phyloP scores from a whole-genome alignment of 1,140 invertebrate species.

The Philaenus spumarius region DNA sequence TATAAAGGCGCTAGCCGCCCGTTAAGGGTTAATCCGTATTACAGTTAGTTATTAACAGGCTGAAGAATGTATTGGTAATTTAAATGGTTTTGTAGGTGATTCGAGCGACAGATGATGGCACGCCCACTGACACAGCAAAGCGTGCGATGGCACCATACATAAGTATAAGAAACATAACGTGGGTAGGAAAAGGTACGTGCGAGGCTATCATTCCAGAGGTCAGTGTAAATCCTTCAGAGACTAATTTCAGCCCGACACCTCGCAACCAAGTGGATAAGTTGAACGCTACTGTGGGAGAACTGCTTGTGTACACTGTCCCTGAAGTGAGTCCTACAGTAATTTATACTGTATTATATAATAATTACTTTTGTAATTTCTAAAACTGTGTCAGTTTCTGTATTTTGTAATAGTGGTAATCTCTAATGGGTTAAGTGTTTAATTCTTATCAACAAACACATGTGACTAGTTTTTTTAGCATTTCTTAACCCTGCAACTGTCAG shows the following conservation, averaged over 20 bases:
- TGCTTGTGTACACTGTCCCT: conserved; percentile 72
- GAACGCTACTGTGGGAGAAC: conserved; percentile 67
- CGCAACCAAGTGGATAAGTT: conserved; percentile 79
- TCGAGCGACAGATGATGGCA: conserved; percentile 10
- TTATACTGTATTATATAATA: background rate
- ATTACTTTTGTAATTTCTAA: background rate
- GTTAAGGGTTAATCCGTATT: no score
- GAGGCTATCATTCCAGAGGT: conserved; percentile 36
- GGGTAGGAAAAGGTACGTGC: conserved; percentile 55
- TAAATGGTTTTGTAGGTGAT: conserved; percentile 10
- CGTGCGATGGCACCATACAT: background rate
- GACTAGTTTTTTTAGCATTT: no score
- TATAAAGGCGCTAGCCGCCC: no score
- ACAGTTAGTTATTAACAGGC: no score
- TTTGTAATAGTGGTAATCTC: no score
- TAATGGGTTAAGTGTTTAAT: no score
- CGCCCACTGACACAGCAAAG: background rate
- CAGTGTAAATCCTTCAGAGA: conserved; percentile 43
- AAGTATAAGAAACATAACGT: conserved; percentile 54
- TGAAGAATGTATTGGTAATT: no score
- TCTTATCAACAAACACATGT: no score
- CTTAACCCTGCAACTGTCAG: no score
- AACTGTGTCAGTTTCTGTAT: no score
- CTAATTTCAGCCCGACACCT: conserved; percentile 65
- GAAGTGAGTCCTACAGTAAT: conserved; percentile 50